Evolutionary conservation across 2,888 invertebrate genomes (phyloP), one percentile per base, ranked within the genome.

Genomic region (Apotomis betuletana): DNA sequence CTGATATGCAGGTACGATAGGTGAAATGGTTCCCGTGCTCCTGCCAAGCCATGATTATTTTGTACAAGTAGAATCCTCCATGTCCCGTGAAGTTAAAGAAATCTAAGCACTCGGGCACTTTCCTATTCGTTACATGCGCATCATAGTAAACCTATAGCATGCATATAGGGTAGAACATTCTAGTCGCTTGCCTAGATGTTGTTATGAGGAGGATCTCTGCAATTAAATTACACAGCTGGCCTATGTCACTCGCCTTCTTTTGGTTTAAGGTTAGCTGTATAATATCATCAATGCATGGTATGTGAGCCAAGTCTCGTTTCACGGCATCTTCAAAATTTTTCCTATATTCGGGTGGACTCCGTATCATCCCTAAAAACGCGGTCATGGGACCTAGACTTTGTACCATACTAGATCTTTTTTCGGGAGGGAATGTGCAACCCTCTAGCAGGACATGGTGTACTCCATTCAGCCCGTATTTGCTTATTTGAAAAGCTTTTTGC

Each of bases 371-470:
- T 0, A 79, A 9, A 67, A 74, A 80, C 15, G 0, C 77, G 0
- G 80, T 81, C 79, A 81, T 81, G 0, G 80, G 81, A 0, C 15
- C 15, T 15, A 15, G 0, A 36, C 80, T 79, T 10, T 80, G 80
- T 0, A 77, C 77, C 0, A 79, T 79, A 0, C 76, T 77, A 0
- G 77, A 78, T 0, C 79, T 74, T 3, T 77, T 70, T 5, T 81
- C 81, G 0, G 78, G 80, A 3, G 80, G 80, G 15, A 80, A 81
- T 0, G 74, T 73, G 0, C 68, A 69, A 0, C 79, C 81, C 15
- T 79, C 79, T 0, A 81, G 12, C 0, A 82, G 38, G 0, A 81
- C 69, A 5, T 80, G 81, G n/a, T 81, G 82, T 0, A 81, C 79
- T 0, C 80, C 80, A 5, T 77, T 74, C 0, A 82, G 5, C 0